Conservation (phyloP, 2,797 vertebrate species). For the Aulostomus chinensis region DNA sequence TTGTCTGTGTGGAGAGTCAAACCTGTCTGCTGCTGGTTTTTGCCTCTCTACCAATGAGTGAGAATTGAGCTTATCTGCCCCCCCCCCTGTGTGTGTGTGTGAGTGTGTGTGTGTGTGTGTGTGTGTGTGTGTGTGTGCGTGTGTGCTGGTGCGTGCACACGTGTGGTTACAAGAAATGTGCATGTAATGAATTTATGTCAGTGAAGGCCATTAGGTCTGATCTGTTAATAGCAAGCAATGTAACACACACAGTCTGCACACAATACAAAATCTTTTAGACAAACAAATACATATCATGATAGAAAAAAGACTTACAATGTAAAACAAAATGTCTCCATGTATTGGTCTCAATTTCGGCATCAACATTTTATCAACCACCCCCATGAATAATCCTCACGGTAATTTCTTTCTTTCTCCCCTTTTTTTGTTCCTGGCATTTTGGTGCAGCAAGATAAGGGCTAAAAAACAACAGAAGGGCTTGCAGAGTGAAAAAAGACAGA, state of each 20-base stretch:
- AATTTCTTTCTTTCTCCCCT: slow-evolving; percentile 83
- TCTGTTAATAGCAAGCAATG: slow-evolving; percentile 63
- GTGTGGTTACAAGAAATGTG: no score
- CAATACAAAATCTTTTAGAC: slow-evolving; percentile 43
- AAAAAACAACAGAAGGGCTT: slow-evolving; percentile 92
- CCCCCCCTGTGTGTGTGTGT: slow-evolving; percentile 51
- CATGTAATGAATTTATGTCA: slow-evolving; percentile 65
- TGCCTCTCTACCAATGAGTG: slow-evolving; percentile 71
- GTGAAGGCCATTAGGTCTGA: slow-evolving; percentile 61
- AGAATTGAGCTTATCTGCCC: slow-evolving; percentile 75
- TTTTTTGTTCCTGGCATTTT: slow-evolving; percentile 98
- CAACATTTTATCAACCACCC: slow-evolving; percentile 74
- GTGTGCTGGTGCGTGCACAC: no score
- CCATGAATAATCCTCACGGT: slow-evolving; percentile 80
- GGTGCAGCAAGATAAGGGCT: slow-evolving; percentile 92
- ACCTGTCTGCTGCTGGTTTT: slow-evolving; percentile 55
- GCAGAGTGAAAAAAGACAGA: slow-evolving; percentile 93
- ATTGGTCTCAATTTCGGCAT: slow-evolving; percentile 81
- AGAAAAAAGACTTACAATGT: slow-evolving; percentile 34
- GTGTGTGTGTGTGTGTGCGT: slow-evolving; percentile 24
- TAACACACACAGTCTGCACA: slow-evolving; percentile 47
- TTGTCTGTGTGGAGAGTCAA: slow-evolving; percentile 39
- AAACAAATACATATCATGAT: slow-evolving; percentile 24
- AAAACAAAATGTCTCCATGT: slow-evolving; percentile 32
- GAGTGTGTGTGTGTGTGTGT: slow-evolving; percentile 32